Conservation (phyloP, 2,797 vertebrate genomes). For the Scomberomorus guttatus region DNA sequence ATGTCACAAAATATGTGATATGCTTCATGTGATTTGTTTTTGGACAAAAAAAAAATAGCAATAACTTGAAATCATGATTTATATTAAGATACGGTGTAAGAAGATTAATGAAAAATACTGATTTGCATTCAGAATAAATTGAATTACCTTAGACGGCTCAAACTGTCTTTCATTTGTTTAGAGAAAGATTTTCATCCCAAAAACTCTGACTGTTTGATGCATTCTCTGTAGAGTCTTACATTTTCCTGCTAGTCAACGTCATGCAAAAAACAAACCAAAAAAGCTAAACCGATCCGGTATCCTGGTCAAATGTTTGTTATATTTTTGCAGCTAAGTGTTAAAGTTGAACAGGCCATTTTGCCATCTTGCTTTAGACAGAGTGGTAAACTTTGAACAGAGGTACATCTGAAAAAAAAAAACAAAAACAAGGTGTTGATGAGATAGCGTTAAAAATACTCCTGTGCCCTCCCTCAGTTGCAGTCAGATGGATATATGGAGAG, state of each 20-base stretch:
- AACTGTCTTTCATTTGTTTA: neutral
- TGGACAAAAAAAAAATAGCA: neutral
- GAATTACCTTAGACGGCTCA: too few relatives aligned
- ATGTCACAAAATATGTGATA: neutral
- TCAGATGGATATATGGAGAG: constrained; percentile 64
- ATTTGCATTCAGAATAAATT: neutral
- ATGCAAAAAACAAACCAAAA: neutral
- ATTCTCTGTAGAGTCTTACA: neutral
- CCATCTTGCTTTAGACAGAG: constrained; percentile 32
- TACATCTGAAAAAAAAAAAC: constrained; percentile 8
- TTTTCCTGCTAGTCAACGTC: neutral
- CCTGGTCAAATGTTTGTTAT: constrained; percentile 26
- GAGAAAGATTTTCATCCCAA: neutral
- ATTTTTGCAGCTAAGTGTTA: constrained; percentile 44
- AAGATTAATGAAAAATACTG: neutral
- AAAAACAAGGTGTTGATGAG: constrained; percentile 48
- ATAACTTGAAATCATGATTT: neutral
- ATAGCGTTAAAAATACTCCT: constrained; percentile 72
- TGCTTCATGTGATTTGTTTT: neutral
- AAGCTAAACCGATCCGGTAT: neutral
- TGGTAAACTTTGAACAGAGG: constrained; percentile 52
- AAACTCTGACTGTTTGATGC: neutral
- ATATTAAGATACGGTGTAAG: neutral
- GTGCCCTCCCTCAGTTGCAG: constrained; percentile 70
- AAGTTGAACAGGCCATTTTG: constrained; percentile 34